Base-by-base conservation (phyloP, 2,888 invertebrate genomes). In the Andrena camellia region DNA sequence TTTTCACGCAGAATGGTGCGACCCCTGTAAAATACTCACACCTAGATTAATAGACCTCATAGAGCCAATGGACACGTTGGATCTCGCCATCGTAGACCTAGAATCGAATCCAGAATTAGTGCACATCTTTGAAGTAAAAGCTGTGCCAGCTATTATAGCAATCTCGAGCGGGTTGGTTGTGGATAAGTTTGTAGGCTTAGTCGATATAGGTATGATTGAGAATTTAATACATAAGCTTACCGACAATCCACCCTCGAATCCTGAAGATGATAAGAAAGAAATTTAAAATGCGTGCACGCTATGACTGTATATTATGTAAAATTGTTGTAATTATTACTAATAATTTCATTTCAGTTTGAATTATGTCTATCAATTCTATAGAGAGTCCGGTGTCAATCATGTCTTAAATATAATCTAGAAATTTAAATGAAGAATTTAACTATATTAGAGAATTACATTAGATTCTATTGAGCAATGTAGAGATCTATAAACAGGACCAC, bases 1-100 rank as follows among this genome's bases (percentile, higher is more conserved):
- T 93, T 98, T 98, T 92, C 98, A 98, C 91, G 98, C 98, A 0
- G 97, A 98, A 88, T 98, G 98, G 98, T 98, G 98, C 92, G 97
- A 97, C 94, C 98, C 98, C 0, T 98, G 98, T 94, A 97, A 97
- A 94, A 97, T 97, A 90, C 95, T 98, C 17, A 98, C 98, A 0
- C 98, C 98, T 1, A 97, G 97, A 94, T 95, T 98, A 93, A 96
- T 96, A 89, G 97, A 97, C 92, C 94, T 98, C 69, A 95, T 98
- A 42, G 96, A 96, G 88, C 96, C 97, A 1, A 96, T 96, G 69
- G 95, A 95, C 8, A 95, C 97, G 89, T 95, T 98, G 70, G 96
- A 98, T 94, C 94, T 98, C 86, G 98, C 98, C 1, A 96, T 97
- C 29, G 96, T 98, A 0, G 97, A 98, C 93, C 97, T 98, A 0